Evolutionary conservation across 1,140 invertebrate species (phyloP), one percentile per base, ranked within the genome.

Genomic region (Diabrotica undecimpunctata): DNA sequence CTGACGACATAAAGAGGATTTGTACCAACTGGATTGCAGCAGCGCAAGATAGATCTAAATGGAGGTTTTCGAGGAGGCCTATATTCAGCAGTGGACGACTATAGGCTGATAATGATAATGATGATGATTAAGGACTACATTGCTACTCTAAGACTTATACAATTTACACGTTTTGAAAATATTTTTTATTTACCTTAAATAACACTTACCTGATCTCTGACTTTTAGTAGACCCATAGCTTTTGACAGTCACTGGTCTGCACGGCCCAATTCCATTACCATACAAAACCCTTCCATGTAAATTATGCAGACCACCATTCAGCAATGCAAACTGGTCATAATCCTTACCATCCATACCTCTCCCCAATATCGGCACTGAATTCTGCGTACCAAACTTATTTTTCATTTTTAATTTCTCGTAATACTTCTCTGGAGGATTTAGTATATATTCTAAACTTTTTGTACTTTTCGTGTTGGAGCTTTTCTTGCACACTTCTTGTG

Each of bases 261-360:
- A 53, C 54, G 62, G 54, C 13, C 41, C 55, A 36, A 56, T 46
- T 8, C 55, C 37, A 35, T 14, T 12, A 9, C 63, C 36, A 41
- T 35, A 13, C 39, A 67, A 59, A 59, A 35, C 53, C 14, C 35
- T 65, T 10, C 35, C 36, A 38, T 14, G 61, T 10, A 61, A 53
- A 6, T 64, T 41, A 7, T 39, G 14, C 14, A 58, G 5, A 25
- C 50, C 54, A 4, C 41, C 82, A 75, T 72, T 81, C 74, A 74
- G 79, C 50, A 82, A 72, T 68, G 83, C 79, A 65, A 90, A 87
- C 57, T 87, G 79, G 66, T 91, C 89, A 74, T 90, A 91, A 78
- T 91, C 88, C 10, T 88, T 75, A 25, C 41, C 52, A 12, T 25
- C 88, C 10, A 89, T 75, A 52, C 38, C 52, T n/a, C 25, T 36